Evolutionary conservation across 2,113 vertebrate species (phyloP).

Genomic region (Abramis brama): DNA sequence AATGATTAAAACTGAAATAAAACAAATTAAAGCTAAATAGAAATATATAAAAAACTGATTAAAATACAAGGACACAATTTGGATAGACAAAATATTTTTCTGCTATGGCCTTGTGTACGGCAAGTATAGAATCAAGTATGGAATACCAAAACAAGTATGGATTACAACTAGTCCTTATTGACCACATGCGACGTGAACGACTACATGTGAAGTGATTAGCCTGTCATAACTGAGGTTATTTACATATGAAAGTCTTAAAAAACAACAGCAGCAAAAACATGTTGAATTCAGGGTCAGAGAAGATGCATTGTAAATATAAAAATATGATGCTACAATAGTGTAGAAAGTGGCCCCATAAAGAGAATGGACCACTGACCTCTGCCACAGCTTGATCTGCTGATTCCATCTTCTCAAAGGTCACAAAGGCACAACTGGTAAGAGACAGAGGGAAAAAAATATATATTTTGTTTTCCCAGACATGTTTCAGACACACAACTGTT

Average conservation of each 20-base stretch:
- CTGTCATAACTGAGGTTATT: no score
- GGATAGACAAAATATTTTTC: not conserved
- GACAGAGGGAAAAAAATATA: not conserved
- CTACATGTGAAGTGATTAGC: no score
- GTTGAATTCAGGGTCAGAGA: no score
- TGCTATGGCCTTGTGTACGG: not conserved
- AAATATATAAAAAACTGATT: no score
- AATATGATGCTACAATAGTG: no score
- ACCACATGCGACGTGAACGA: no score
- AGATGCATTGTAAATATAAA: no score
- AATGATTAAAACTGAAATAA: no score
- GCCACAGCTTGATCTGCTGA: slow-evolving; percentile 88
- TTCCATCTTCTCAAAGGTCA: slow-evolving; percentile 93
- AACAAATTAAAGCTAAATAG: no score
- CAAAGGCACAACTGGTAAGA: slow-evolving; percentile 85
- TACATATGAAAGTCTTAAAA: no score
- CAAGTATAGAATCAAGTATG: not conserved
- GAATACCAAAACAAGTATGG: not conserved
- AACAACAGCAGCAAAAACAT: no score
- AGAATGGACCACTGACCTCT: slow-evolving; percentile 77
- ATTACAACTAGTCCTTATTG: not conserved
- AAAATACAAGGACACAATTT: not conserved
- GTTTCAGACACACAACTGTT: not conserved
- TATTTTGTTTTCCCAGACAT: not conserved
- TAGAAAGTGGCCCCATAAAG: not conserved